Base-by-base conservation (phyloP, 1,140 invertebrate species). In the Grapholita molesta region DNA sequence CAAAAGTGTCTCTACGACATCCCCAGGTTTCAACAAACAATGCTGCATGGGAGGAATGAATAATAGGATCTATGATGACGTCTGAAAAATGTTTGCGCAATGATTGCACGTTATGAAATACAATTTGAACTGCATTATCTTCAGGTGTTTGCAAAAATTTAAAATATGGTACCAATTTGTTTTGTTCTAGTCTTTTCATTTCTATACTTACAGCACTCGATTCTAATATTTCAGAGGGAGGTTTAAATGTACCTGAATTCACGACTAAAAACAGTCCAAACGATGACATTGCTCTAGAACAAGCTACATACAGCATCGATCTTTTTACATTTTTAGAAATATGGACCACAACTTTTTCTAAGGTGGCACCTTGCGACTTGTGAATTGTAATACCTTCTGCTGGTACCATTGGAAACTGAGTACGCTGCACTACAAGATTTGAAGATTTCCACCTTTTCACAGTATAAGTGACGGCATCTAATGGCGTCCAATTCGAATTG, bases 381-480 rank as follows among this genome's bases (percentile, higher is more conserved):
- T 67, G 38, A 11, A 67, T 21, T 30, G 66, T 68, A 2, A 68
- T 68, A 2, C 48, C 67, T 68, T 68, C 67, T n/a, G 67, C 67
- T 18, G 25, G 8, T 3, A 61, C n/a, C 12, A 68, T 9, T 2
- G 42, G 42, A 48, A 48, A 48, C 42, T 48, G 42, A 48, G 42
- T 48, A 3, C 42, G 42, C 2, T 9, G 42, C 2, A 48, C 42
- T 3, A 61, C 12, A 1, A 33, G n/a, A 64, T 30, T 64, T 30
- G 61, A 30, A 5, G 24, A 9, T 33, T 64, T 64, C 30, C 61
- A 64, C 8, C n/a, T 64, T 12, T 64, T 28, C 2, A 30, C 12
- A 30, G 25, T 33, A n/a, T 64, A 33, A 12, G 30, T n/a, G 1
- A 30, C 30, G 6, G 7, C 8, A 30, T 30, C 30, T 5, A 33